Evolutionary conservation across 2,888 invertebrate genomes (phyloP).

Genomic region (Melinaea marsaeus): DNA sequence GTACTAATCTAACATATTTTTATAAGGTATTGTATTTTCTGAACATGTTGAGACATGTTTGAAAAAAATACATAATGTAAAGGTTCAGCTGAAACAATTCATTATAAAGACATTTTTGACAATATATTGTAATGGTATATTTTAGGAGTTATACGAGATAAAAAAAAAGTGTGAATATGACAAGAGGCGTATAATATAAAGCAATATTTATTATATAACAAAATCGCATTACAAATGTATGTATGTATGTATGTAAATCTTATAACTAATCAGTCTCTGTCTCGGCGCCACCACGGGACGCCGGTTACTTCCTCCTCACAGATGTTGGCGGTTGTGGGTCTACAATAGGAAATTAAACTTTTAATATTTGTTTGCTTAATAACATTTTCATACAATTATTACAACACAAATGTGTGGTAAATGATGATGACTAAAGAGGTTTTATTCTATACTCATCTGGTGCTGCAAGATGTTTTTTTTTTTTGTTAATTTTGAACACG

Average conservation of each 20-base stretch:
- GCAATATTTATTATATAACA: conserved; percentile 29
- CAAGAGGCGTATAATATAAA: conserved; percentile 10
- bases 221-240: conserved; percentile 23
- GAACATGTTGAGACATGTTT: no score
- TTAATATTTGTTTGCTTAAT: not conserved
- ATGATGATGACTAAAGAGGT: no score
- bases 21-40: no score
- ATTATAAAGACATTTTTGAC: no score
- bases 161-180: conserved; percentile 15
- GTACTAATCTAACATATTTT: no score
- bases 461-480: no score
- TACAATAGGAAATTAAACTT: conserved; percentile 33
- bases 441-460: no score
- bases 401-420: not conserved
- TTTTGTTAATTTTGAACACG: no score
- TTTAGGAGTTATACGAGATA: not conserved
- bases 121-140: no score
- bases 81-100: no score
- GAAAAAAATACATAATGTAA: no score
- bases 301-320: conserved; percentile 68
- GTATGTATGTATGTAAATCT: conserved; percentile 15
- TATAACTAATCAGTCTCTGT: conserved; percentile 61
- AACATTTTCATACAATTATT: not conserved
- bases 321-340: conserved; percentile 53
- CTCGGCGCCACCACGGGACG: conserved; percentile 74